Base-by-base conservation (phyloP, 1,140 invertebrate species). In the Drosophila bifasciata region DNA sequence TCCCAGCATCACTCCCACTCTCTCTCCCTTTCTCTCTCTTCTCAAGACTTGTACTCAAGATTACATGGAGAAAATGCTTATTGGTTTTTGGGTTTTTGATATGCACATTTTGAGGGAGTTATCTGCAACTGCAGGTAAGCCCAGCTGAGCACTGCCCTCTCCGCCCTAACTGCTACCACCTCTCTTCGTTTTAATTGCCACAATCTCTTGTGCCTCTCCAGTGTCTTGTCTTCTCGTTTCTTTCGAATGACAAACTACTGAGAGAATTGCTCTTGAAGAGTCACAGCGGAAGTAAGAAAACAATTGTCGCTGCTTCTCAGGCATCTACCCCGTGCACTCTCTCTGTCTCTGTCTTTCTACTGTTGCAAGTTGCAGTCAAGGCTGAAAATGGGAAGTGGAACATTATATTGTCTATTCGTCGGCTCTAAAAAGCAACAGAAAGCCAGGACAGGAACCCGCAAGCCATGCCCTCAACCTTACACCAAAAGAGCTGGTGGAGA, bases 401-500 rank as follows among this genome's bases (percentile, higher is more conserved):
- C 75, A 84, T 84, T 83, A 83, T 71, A 52, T 45, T 71, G 68
- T 60, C 53, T 70, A 60, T 59, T 55, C 56, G 45, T 39, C 41
- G 66, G 32, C 32, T 36, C 36, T 67, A 56, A 68, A 69, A 68
- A 68, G 40, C 46, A 36, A 36, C 32, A 36, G 32, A 36, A 74
- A 61, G 19, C 19, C 19, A 21, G 19, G 19, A 2, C 19, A 21
- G 64, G 68, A 66, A 83, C 63, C 79, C 79, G 79, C 75, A 79
- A 84, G 79, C 72, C 69, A 83, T 83, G 79, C 63, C 74, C 75
- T 78, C 78, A 81, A 83, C 78, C 68, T 81, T 81, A 81, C 21
- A 49, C 55, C 19, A 1, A 21, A 21, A 44, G 25, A 36, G n/a
- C n/a, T n/a, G n/a, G n/a, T n/a, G n/a, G n/a, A n/a, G 23, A 36